Conservation (phyloP, 2,113 vertebrate genomes). For the Malurus elegans region DNA sequence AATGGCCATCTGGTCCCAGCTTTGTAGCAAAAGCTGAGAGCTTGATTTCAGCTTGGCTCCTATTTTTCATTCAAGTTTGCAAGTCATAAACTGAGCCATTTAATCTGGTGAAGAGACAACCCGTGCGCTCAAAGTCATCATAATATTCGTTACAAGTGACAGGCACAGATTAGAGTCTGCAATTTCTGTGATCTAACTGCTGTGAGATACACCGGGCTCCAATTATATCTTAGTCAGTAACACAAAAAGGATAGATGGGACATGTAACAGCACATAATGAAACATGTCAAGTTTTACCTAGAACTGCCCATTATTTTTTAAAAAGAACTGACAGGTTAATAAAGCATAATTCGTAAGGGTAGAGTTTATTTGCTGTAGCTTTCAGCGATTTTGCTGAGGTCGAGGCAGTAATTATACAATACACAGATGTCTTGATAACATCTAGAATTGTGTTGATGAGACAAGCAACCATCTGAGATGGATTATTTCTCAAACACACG, state of each 20-base stretch:
- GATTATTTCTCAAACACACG: background rate
- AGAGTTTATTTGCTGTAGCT: slow-evolving; percentile 47
- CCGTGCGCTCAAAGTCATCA: background rate
- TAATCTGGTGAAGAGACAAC: background rate
- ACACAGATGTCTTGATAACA: slow-evolving; percentile 3
- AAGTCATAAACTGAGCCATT: background rate
- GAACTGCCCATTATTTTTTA: slow-evolving; percentile 47
- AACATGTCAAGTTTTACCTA: slow-evolving; percentile 36
- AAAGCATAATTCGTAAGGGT: slow-evolving; percentile 27
- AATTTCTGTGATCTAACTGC: slow-evolving; percentile 27
- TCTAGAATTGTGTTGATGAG: background rate
- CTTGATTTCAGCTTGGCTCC: background rate
- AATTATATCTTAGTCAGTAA: slow-evolving; percentile 10
- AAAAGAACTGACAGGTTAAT: slow-evolving; percentile 43
- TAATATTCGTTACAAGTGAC: background rate
- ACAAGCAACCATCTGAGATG: background rate
- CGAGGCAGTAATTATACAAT: slow-evolving; percentile 31
- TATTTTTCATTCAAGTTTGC: background rate
- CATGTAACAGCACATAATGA: slow-evolving; percentile 9
- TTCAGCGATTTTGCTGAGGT: slow-evolving; percentile 4
- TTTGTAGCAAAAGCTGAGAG: background rate
- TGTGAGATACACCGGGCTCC: background rate
- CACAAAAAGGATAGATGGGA: slow-evolving; percentile 1
- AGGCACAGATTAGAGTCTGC: slow-evolving; percentile 14
- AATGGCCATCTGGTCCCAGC: background rate